phyloP scores from a whole-genome alignment of 2,113 vertebrate genomes.

The Motacilla alba region DNA sequence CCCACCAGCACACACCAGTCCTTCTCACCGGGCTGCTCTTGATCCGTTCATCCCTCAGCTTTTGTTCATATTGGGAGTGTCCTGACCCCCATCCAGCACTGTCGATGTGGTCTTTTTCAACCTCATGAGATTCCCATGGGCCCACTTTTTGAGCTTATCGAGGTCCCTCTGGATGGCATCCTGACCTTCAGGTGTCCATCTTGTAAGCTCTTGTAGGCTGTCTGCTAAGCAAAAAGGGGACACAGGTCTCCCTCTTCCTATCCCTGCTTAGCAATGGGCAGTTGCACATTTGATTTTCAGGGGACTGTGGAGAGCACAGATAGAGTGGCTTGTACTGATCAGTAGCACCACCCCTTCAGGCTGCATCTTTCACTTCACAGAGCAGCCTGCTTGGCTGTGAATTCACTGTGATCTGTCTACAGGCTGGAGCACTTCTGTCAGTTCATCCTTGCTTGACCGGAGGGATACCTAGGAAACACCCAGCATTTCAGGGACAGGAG shows the following conservation, averaged over 20 bases:
- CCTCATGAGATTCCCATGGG: neutral
- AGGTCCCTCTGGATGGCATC: neutral
- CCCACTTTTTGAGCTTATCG: neutral
- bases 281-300: neutral
- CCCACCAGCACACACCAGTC: no score
- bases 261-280: neutral
- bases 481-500: neutral
- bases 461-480: neutral
- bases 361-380: neutral
- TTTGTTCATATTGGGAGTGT: neutral
- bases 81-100: neutral
- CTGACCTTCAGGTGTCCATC: neutral
- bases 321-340: neutral
- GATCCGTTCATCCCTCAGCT: accelerated
- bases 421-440: neutral
- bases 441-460: neutral
- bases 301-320: neutral
- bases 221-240: neutral
- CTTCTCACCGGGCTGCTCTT: neutral
- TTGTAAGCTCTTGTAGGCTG: neutral
- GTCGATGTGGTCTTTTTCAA: neutral
- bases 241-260: accelerated
- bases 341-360: neutral
- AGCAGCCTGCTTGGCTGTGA: neutral
- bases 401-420: neutral